Conservation (phyloP, 2,888 invertebrate species). For the Pseudoips prasinana region DNA sequence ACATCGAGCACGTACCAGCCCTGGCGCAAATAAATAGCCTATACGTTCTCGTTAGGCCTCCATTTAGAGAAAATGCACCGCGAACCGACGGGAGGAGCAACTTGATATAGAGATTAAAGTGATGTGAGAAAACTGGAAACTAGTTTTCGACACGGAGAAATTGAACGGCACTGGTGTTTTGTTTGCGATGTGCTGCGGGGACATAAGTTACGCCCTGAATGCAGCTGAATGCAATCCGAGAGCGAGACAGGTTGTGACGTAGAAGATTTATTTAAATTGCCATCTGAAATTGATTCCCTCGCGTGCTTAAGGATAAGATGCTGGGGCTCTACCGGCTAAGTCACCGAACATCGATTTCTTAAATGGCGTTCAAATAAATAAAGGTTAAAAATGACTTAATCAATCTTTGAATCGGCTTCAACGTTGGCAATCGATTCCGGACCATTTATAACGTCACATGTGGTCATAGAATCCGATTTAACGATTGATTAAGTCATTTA, state of each 20-base stretch:
- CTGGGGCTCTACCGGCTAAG: too few species aligned
- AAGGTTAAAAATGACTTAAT: too few species aligned
- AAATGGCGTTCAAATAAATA: too few species aligned
- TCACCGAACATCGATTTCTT: too few species aligned
- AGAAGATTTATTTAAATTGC: slow-evolving; percentile 48
- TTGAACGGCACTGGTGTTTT: slow-evolving; percentile 24
- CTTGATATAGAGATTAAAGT: slow-evolving; percentile 28
- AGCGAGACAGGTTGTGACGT: slow-evolving; percentile 40
- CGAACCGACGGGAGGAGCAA: slow-evolving; percentile 25
- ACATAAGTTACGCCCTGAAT: slow-evolving; percentile 46
- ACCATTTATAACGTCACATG: too few species aligned
- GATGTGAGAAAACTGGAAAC: slow-evolving; percentile 26
- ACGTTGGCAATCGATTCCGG: too few species aligned
- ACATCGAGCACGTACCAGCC: slow-evolving; percentile 50
- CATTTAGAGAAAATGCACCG: slow-evolving; percentile 43
- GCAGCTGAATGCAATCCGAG: slow-evolving; percentile 50
- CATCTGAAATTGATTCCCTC: slow-evolving; percentile 44
- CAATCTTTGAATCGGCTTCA: too few species aligned
- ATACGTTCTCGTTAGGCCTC: slow-evolving; percentile 56
- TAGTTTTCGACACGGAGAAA: slow-evolving; percentile 24
- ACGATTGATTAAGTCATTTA: too few species aligned
- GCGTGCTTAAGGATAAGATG: slow-evolving; percentile 40
- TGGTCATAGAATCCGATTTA: too few species aligned
- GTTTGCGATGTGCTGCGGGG: slow-evolving; percentile 29
- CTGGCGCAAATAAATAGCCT: slow-evolving; percentile 55